A percentile compares a stretch with the other conserved stretches of the same genome.
phyloP scores from a whole-genome alignment of 2,113 vertebrate genomes.

The Dromaius novaehollandiae region DNA sequence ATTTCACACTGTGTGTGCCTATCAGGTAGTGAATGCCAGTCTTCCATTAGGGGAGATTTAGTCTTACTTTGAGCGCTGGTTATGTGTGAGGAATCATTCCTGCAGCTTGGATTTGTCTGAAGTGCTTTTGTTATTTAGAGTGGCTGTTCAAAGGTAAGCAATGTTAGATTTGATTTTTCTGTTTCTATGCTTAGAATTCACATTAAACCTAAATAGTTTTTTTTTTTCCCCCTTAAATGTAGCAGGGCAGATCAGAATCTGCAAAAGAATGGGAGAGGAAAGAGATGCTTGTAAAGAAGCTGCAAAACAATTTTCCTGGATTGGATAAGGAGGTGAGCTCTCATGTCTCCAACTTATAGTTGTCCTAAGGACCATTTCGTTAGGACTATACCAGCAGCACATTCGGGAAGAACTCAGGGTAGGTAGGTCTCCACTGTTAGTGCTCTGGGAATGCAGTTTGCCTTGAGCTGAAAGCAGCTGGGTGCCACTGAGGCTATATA shows the following conservation, averaged over 20 bases:
- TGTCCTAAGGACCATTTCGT: neutral
- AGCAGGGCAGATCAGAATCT: constrained; percentile 69
- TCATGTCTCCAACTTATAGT: neutral
- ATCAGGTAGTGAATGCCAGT: no score
- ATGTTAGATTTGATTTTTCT: no score
- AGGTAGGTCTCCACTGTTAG: neutral
- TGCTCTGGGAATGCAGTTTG: neutral
- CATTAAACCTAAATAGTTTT: no score
- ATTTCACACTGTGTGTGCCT: no score
- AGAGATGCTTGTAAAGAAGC: constrained; percentile 84
- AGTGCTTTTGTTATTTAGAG: no score
- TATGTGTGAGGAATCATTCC: no score
- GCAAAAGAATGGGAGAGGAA: constrained; percentile 83
- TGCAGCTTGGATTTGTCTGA: no score
- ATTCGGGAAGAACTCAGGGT: neutral
- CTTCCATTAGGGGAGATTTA: no score
- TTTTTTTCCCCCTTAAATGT: neutral
- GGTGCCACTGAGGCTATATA: neutral
- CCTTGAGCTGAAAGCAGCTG: neutral
- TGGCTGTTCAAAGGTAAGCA: no score
- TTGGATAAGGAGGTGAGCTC: constrained; percentile 88
- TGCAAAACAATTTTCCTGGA: constrained; percentile 88
- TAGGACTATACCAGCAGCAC: neutral
- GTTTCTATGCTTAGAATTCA: no score
- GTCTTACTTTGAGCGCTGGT: no score